phyloP scores from a whole-genome alignment of 1,140 invertebrate species.

The Microplitis demolitor region DNA sequence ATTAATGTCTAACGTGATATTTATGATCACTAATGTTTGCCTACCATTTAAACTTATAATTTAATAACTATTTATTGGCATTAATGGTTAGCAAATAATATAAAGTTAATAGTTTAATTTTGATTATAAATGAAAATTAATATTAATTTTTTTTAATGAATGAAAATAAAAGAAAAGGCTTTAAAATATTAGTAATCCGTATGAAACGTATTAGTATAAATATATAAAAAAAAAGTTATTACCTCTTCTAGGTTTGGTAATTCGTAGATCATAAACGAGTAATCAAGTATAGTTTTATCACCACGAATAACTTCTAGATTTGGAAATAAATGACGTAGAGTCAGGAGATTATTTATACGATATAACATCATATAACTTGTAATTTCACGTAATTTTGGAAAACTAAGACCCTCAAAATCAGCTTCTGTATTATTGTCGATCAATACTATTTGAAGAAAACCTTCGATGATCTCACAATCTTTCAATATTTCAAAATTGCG shows the following conservation, averaged over 20 bases:
- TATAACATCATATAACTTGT: slow-evolving; percentile 74
- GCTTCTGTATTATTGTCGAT: slow-evolving; percentile 63
- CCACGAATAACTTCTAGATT: slow-evolving; percentile 80
- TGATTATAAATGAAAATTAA: no score
- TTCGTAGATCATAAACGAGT: slow-evolving; percentile 74
- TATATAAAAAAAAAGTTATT: background rate
- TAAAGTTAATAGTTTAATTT: no score
- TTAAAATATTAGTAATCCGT: no score
- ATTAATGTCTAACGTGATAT: background rate
- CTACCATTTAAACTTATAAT: no score
- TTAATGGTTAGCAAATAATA: no score
- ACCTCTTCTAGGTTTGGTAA: slow-evolving; percentile 62
- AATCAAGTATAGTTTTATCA: slow-evolving; percentile 67
- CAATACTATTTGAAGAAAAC: slow-evolving; percentile 69
- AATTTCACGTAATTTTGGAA: slow-evolving; percentile 69
- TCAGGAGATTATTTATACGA: slow-evolving; percentile 65
- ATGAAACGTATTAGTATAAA: no score
- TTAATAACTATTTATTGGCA: no score
- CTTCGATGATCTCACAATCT: slow-evolving; percentile 72
- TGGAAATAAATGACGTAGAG: slow-evolving; percentile 59
- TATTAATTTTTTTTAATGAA: no score
- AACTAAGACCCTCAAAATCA: slow-evolving; percentile 61
- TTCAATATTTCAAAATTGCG: slow-evolving; percentile 57
- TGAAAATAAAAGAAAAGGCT: no score
- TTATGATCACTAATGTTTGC: background rate